Percentiles rank a stretch among this genome's conserved stretches.
Conservation (phyloP, 2,797 vertebrate species). For the Amblyopsis hoosieri region DNA sequence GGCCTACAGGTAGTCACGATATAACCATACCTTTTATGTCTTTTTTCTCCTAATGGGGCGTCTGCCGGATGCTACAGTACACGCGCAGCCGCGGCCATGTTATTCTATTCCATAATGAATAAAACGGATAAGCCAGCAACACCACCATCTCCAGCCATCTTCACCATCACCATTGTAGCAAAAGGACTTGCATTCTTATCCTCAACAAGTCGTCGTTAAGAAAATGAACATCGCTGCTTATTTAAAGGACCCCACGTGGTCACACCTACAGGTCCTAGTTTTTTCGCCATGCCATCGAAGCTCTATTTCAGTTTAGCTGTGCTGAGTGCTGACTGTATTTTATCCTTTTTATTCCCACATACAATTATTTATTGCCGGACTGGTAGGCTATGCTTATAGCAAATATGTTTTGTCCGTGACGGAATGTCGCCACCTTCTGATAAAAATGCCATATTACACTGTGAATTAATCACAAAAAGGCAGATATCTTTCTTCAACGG, state of each 20-base stretch:
- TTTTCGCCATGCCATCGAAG: neutral
- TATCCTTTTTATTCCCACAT: too few relatives aligned
- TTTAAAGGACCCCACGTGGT: neutral
- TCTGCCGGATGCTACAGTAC: conserved; percentile 22
- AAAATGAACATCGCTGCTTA: neutral
- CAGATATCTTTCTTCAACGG: too few relatives aligned
- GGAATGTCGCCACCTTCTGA: too few relatives aligned
- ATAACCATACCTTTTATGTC: conserved; percentile 18
- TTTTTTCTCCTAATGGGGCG: neutral
- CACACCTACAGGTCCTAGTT: neutral
- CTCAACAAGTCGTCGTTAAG: conserved; percentile 53
- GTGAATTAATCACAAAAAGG: too few relatives aligned
- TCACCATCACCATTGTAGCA: conserved; percentile 12
- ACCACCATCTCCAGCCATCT: conserved; percentile 27
- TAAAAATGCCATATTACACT: too few relatives aligned
- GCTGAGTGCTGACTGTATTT: too few relatives aligned
- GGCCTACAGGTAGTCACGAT: neutral
- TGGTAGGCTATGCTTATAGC: too few relatives aligned
- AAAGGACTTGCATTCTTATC: neutral
- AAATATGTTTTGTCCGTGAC: too few relatives aligned
- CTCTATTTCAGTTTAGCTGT: too few relatives aligned
- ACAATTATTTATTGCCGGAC: too few relatives aligned
- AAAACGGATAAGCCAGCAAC: conserved; percentile 5
- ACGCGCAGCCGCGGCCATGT: conserved; percentile 62
- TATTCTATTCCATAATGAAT: conserved; percentile 35